Percentiles rank a stretch among this genome's conserved stretches.
These are phyloP conservation scores for Corella eumyota DNA, from an alignment of 23 tunicate genomes.

Conservation along the genomic window DNA sequence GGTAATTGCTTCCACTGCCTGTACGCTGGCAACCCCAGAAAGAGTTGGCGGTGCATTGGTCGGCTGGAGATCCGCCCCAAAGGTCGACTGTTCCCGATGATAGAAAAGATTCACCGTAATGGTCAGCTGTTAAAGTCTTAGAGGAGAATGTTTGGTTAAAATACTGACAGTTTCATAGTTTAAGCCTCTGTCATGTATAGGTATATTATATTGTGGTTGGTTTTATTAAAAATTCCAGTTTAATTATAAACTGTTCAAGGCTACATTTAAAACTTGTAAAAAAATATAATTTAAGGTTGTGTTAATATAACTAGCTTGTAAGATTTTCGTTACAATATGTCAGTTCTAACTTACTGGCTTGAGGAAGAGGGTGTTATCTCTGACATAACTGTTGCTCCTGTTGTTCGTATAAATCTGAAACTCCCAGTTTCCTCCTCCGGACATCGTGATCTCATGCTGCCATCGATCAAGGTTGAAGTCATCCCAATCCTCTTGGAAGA, in stretches of 20 bases:
- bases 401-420: constrained; percentile 74
- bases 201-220: too few relatives aligned
- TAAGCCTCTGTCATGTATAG: too few relatives aligned
- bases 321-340: not conserved
- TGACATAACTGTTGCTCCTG: constrained; percentile 67
- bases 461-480: constrained; percentile 53
- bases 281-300: not conserved
- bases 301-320: not conserved
- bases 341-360: constrained; percentile 40
- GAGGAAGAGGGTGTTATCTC: constrained; percentile 73
- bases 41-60: constrained; percentile 76
- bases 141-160: too few relatives aligned
- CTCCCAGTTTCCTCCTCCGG: constrained; percentile 93
- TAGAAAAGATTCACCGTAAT: constrained; percentile 59
- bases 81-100: constrained; percentile 59
- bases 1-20: constrained; percentile 58
- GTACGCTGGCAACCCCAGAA: constrained; percentile 71
- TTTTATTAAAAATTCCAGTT: too few relatives aligned
- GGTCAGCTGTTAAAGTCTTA: constrained; percentile 69
- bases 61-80: constrained; percentile 88
- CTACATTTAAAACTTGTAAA: not conserved
- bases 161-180: not conserved
- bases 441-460: constrained; percentile 85
- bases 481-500: constrained; percentile 81
- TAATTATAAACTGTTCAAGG: too few relatives aligned